phyloP scores from a whole-genome alignment of 2,888 invertebrate genomes.

The Hypolimnas misippus region DNA sequence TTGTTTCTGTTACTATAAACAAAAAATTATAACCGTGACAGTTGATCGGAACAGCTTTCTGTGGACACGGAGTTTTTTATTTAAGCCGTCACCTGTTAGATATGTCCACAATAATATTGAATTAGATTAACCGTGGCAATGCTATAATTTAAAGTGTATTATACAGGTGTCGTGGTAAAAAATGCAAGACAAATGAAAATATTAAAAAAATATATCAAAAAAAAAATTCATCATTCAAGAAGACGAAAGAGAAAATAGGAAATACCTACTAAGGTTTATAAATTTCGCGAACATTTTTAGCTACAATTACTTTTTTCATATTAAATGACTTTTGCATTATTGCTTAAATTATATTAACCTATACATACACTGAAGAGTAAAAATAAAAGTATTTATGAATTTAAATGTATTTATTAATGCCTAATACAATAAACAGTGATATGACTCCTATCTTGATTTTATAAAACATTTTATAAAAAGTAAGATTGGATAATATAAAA shows the following conservation, averaged over 20 bases:
- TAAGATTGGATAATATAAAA: background rate
- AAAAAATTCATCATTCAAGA: no score
- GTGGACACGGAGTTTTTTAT: conserved; percentile 75
- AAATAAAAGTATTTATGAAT: no score
- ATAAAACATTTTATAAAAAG: background rate
- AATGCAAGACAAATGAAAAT: conserved; percentile 12
- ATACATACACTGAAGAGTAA: no score
- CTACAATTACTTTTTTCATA: no score
- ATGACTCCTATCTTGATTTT: background rate
- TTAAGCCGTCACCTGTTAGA: conserved; percentile 71
- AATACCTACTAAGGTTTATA: no score
- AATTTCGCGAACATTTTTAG: no score
- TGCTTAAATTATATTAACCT: no score
- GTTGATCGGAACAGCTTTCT: conserved; percentile 73
- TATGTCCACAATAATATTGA: conserved; percentile 41
- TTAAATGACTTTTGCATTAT: no score
- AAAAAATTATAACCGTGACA: conserved; percentile 77
- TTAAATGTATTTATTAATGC: conserved; percentile 17
- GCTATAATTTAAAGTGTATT: conserved; percentile 37
- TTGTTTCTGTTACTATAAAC: conserved; percentile 56
- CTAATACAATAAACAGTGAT: background rate
- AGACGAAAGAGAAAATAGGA: no score
- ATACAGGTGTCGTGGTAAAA: conserved; percentile 32
- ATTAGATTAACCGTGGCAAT: conserved; percentile 39
- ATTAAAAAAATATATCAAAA: no score